Percentiles rank a stretch among this genome's conserved stretches.
Evolutionary conservation across 2,888 invertebrate genomes (phyloP).

Genomic region (Gibbula magus): DNA sequence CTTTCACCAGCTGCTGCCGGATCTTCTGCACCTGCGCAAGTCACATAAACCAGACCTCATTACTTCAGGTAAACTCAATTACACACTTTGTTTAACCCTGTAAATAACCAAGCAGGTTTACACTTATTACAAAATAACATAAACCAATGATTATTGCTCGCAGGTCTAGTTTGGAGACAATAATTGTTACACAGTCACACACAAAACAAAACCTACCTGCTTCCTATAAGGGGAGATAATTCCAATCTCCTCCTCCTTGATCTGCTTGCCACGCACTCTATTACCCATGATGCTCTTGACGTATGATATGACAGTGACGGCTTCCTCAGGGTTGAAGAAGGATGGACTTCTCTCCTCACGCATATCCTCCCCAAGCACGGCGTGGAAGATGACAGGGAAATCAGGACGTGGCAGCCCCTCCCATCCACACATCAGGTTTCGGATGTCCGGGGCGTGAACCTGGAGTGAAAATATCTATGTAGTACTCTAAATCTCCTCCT

Average conservation of each 20-base stretch:
- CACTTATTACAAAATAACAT: no score
- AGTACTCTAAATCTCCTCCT: constrained; percentile 53
- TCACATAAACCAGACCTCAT: not conserved
- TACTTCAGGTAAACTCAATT: not conserved
- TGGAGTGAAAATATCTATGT: not conserved
- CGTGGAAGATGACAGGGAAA: constrained; percentile 68
- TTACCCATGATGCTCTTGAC: constrained; percentile 47
- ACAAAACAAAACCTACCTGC: constrained; percentile 52
- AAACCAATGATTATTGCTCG: no score
- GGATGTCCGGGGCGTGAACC: constrained; percentile 37
- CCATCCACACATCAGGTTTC: constrained; percentile 58
- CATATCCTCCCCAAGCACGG: constrained; percentile 61
- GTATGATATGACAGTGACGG: constrained; percentile 54
- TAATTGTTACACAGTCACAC: not conserved
- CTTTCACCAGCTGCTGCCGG: constrained; percentile 40
- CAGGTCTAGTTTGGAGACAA: not conserved
- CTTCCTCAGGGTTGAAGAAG: constrained; percentile 70
- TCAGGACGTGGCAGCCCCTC: constrained; percentile 55
- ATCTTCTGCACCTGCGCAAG: constrained; percentile 64
- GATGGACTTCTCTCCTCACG: constrained; percentile 68
- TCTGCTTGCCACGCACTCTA: constrained; percentile 28
- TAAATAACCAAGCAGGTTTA: no score
- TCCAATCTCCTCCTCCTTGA: constrained; percentile 62
- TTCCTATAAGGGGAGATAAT: constrained; percentile 70
- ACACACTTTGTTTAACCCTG: no score